phyloP scores from a whole-genome alignment of 2,113 vertebrate species.

The Copsychus sechellarum region DNA sequence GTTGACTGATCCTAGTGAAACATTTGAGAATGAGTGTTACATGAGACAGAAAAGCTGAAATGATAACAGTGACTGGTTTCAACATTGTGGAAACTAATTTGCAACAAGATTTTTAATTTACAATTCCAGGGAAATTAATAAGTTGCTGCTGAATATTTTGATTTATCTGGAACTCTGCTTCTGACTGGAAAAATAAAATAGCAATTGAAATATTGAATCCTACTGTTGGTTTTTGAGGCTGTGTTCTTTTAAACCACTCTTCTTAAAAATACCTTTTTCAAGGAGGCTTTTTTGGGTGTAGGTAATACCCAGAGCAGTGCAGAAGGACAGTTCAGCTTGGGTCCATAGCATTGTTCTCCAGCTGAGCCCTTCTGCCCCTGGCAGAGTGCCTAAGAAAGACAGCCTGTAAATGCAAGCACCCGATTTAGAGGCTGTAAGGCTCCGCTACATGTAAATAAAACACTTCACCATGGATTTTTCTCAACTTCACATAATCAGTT shows the following conservation, averaged over 20 bases:
- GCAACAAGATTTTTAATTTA: conserved; percentile 8
- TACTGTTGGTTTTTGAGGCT: background rate
- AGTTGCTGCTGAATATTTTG: background rate
- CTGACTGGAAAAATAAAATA: background rate
- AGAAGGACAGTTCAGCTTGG: background rate
- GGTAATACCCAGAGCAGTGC: background rate
- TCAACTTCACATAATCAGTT: background rate
- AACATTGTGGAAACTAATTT: conserved; percentile 12
- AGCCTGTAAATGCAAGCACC: background rate
- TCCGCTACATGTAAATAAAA: background rate
- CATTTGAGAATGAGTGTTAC: background rate
- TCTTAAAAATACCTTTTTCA: background rate
- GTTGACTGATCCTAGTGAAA: background rate
- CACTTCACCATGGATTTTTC: background rate
- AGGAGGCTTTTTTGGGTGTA: background rate
- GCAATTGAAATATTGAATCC: background rate
- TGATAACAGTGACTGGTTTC: conserved; percentile 4
- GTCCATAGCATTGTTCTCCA: background rate
- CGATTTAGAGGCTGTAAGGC: background rate
- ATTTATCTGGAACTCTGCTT: background rate
- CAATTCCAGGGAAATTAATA: background rate
- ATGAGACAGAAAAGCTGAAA: conserved; percentile 28
- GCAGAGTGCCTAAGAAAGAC: background rate
- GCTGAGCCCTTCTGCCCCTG: background rate
- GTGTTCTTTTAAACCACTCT: background rate